These are phyloP conservation scores for Poicephalus meyeri DNA, from an alignment of 2,113 vertebrate genomes.

Conservation along the genomic window DNA sequence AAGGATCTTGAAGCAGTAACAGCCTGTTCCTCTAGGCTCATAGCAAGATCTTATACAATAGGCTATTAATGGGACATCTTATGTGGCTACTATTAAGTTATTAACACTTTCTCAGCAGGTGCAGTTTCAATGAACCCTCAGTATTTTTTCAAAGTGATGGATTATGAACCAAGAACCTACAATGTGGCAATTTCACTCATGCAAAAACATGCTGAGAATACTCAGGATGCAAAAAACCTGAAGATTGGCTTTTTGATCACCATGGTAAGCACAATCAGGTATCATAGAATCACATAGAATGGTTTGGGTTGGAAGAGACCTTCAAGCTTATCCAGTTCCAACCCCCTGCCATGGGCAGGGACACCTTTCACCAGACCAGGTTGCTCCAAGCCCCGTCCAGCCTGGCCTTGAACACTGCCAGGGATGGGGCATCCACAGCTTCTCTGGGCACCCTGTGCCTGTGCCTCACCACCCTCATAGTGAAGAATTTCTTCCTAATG, in stretches of 20 bases:
- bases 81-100: background rate
- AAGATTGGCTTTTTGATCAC: constrained; percentile 54
- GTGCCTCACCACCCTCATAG: rapidly evolving
- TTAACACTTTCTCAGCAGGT: constrained; percentile 35
- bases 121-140: background rate
- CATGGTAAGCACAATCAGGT: constrained; percentile 47
- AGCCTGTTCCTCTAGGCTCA: background rate
- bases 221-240: background rate
- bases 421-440: background rate
- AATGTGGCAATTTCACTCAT: constrained; percentile 71
- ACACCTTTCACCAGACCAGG: background rate
- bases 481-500: background rate
- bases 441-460: background rate
- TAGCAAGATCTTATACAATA: background rate
- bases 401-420: background rate
- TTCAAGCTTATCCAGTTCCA: background rate
- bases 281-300: background rate
- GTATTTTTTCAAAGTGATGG: constrained; percentile 62
- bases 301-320: background rate
- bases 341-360: rapidly evolving
- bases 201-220: background rate
- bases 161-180: background rate
- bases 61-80: background rate
- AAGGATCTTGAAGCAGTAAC: background rate
- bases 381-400: background rate